Base-by-base conservation (phyloP, 2,113 vertebrate genomes). In the Gorsachius goisagi region DNA sequence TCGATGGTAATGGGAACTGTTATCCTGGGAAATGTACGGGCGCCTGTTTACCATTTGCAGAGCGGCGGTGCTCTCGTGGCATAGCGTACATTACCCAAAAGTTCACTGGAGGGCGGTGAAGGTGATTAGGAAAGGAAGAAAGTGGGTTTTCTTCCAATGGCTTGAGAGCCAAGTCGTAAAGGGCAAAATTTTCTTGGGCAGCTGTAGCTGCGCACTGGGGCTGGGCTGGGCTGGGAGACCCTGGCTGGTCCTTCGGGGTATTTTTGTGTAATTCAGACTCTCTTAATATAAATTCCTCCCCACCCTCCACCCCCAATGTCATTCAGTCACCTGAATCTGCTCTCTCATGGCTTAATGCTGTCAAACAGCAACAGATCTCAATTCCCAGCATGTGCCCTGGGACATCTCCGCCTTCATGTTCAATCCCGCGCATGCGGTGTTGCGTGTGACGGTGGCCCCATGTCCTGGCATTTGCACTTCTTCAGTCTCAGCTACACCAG, bases 31-130 rank as follows among this genome's bases (percentile, higher is more conserved):
- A 85, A 91, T 47, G 30, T 4, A 41, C 0, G 11, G 58, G 58
- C 5, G 28, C 53, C 80, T 91, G 37, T 71, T 97, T 91, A 7
- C 92, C 67, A 85, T 88, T 82, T 3, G 11, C 2, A 16, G 77
- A 50, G 84, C 14, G 11, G 37, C 0, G 0, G 58, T 89, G 84
- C 89, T 60, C 80, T 4, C 41, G 74, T 92, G 89, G 89, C 92
- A 87, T 80, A 95, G 96, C 90, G 69, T 85, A 20, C 80, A 50
- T 92, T 89, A 88, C 74, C 80, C 84, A 56, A 39, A 97, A 94
- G 81, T 85, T 96, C 96, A 85, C 66, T 41, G 90, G 49, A 89
- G 86, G 85, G 79, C 0, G 1, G 67, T 63, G 86, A 92, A 95
- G 84, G 95, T 93, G 95, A 94, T 76, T 17, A 85, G 87, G 63